Base-by-base conservation (phyloP, 2,888 invertebrate genomes). In the Melanostoma scalare region DNA sequence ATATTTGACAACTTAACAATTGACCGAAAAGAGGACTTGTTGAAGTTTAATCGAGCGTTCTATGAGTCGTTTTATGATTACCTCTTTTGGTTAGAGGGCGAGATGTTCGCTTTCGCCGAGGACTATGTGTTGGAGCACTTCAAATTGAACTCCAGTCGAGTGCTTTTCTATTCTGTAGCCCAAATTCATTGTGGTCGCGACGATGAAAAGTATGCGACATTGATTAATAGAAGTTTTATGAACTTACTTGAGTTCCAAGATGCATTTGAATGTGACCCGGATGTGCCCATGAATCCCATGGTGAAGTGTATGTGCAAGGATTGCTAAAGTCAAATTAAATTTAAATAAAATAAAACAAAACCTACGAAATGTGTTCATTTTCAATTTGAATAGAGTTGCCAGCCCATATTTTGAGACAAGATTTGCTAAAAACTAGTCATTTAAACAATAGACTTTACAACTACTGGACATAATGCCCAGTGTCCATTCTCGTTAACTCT, bases 191-290 rank as follows among this genome's bases (percentile, higher is more conserved):
- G 90, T 65, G 87, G 87, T 36, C 89, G 90, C 2, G 87, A 88
- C 50, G 86, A 88, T 6, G 76, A 75, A 3, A 81, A 87, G n/a
- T 88, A 87, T 77, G 85, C 86, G 2, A 74, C 86, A 0, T 78
- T 88, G 42, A 87, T 90, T 3, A 90, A 90, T 87, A 88, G 90
- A 0, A 89, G 88, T 6, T 90, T 87, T 30, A 89, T 90, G 90
- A 90, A 90, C 79, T 85, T 88, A 67, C 86, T 86, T 0, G 87
- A 88, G 53, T 90, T 90, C 63, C 89, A 89, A 48, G 78, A 84
- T 4, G 90, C 90, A 3, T 90, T 90, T 52, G 85, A 88, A 36
- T 90, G 90, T 38, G 69, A 36, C 1, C 4, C 85, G 0, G 71
- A 86, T 0, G 86, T 87, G 36, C 68, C 87, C 0, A 90, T 90